These are phyloP conservation scores for Metallyticus violacea DNA, from an alignment of 2,888 invertebrate species.

Conservation along the genomic window DNA sequence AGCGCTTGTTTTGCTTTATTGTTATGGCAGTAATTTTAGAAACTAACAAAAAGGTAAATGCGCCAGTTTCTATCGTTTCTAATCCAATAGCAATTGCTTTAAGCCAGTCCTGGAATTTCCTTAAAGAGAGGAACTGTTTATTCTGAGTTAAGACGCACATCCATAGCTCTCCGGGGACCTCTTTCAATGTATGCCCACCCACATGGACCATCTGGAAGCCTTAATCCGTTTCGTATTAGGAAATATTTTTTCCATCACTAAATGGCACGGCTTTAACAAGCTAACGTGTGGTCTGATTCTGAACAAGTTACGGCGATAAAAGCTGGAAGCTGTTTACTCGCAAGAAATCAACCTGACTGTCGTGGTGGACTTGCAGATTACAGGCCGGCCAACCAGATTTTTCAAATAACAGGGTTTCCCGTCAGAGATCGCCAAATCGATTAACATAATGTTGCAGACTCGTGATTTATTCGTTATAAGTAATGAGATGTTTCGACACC, in stretches of 20 bases:
- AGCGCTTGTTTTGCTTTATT: too few relatives aligned
- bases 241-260: too few relatives aligned
- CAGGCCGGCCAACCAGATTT: background rate
- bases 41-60: too few relatives aligned
- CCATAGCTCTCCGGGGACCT: background rate
- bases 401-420: background rate
- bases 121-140: background rate
- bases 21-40: too few relatives aligned
- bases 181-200: background rate
- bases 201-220: background rate
- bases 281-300: background rate
- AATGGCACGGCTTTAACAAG: too few relatives aligned
- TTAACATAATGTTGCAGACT: background rate
- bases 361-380: background rate
- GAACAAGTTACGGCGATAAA: background rate
- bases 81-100: background rate
- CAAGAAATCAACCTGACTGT: too few relatives aligned
- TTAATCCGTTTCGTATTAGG: too few relatives aligned
- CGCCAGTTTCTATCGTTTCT: background rate
- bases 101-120: background rate
- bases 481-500: background rate
- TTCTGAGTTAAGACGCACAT: background rate
- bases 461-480: background rate
- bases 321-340: background rate
- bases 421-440: background rate